Base-by-base conservation (phyloP, 2,113 vertebrate species). In the Tenrec ecaudatus region DNA sequence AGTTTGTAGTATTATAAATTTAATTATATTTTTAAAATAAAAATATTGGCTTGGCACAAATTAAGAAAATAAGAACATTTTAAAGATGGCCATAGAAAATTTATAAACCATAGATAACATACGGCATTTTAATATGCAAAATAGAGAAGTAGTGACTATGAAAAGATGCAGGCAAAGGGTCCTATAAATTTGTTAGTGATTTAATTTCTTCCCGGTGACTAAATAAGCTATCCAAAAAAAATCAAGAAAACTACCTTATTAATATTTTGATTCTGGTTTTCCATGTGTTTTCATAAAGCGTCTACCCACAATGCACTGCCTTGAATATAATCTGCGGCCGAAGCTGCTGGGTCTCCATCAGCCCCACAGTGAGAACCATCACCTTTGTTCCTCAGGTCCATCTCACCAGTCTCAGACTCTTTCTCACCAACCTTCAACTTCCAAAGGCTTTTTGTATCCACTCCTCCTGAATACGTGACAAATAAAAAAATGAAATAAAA, bases 91-190 rank as follows among this genome's bases (percentile, higher is more conserved):
- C 90, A 31, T 0, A 86, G 81, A 94, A 53, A 78, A 7, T 0
- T 75, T 33, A 16, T 4, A 53, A 57, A 27, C 6, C 1, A 82
- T 3, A 76, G 66, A 71, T 71, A 94, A 8, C 19, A 81, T 5
- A 47, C n/a, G 90, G 4, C 14, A 29, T 43, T 16, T 92, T 96
- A 91, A 62, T 29, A 76, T 8, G 64, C 8, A 93, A 96, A 91
- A 86, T 43, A 75, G 40, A 75, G 17, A 88, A 89, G 14, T 89
- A 71, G 94, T 33, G 0, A 40, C 88, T 88, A 92, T 87, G 23
- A 57, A 36, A 58, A 79, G 15, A 86, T 82, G 20, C 64, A 4
- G 22, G 9, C 11, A 80, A 84, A 40, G 27, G 76, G 85, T 57
- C 2, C 38, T 69, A 53, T 29, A 38, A 94, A 58, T 40, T 82